phyloP scores from a whole-genome alignment of 2,113 vertebrate genomes.

The Anthoscopus minutus region DNA sequence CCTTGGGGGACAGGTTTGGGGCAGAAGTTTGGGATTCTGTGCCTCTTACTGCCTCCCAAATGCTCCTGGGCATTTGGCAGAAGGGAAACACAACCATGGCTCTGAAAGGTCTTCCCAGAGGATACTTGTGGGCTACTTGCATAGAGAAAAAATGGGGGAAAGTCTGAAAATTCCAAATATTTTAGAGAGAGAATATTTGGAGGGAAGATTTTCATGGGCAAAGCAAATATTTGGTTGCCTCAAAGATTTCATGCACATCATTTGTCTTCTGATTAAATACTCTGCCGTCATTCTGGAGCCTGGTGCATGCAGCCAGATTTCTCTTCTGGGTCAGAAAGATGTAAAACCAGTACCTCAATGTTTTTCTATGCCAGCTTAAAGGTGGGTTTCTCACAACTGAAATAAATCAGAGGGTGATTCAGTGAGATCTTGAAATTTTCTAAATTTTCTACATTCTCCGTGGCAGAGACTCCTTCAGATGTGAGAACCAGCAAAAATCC shows the following conservation, averaged over 20 bases:
- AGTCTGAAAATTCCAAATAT: not conserved
- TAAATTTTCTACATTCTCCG: fast-evolving
- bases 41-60: not conserved
- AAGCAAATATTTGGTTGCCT: not conserved
- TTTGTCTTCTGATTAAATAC: not conserved
- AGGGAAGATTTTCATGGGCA: not conserved
- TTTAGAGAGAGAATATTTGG: not conserved
- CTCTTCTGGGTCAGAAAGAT: not conserved
- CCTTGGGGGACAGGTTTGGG: not conserved
- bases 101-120: not conserved
- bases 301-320: not conserved
- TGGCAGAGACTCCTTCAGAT: not conserved
- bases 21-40: not conserved
- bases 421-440: not conserved
- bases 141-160: not conserved
- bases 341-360: not conserved
- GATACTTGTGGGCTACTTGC: not conserved
- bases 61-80: not conserved
- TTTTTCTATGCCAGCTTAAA: not conserved
- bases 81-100: not conserved
- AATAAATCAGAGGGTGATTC: not conserved
- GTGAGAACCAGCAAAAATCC: not conserved
- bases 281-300: not conserved
- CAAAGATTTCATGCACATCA: not conserved
- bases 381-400: not conserved